Conservation (phyloP, 2,888 invertebrate species). For the Luperina nickerlii region DNA sequence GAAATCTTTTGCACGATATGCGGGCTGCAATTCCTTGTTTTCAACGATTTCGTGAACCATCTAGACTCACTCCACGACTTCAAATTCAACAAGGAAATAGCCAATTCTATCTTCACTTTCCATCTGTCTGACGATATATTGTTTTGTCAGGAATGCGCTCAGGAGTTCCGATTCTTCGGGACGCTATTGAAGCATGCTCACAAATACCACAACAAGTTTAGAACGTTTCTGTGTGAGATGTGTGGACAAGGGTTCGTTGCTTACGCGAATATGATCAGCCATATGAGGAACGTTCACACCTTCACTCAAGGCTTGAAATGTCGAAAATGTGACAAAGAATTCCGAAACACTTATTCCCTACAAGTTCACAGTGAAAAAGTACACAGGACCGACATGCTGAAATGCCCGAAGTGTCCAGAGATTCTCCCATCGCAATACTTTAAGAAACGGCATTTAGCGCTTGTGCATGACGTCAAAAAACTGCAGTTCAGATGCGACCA, state of each 20-base stretch:
- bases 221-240: constrained; percentile 76
- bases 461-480: constrained; percentile 80
- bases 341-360: constrained; percentile 69
- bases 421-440: constrained; percentile 77
- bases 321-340: constrained; percentile 70
- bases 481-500: constrained; percentile 80
- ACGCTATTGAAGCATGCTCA: constrained; percentile 74
- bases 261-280: constrained; percentile 75
- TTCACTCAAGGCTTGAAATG: constrained; percentile 65
- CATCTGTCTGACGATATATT: constrained; percentile 74
- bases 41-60: constrained; percentile 73
- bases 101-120: constrained; percentile 70
- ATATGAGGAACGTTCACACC: constrained; percentile 76
- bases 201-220: constrained; percentile 74
- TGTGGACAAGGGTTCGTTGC: constrained; percentile 82
- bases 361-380: constrained; percentile 65
- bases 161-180: constrained; percentile 77
- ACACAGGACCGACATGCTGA: constrained; percentile 62
- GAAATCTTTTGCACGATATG: constrained; percentile 75
- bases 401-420: constrained; percentile 82
- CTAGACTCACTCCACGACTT: constrained; percentile 66
- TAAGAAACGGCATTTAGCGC: constrained; percentile 79
- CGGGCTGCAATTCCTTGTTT: constrained; percentile 54
- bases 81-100: constrained; percentile 68
- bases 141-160: constrained; percentile 75